Base-by-base conservation (phyloP, 2,797 vertebrate genomes). In the Bradypus variegatus region DNA sequence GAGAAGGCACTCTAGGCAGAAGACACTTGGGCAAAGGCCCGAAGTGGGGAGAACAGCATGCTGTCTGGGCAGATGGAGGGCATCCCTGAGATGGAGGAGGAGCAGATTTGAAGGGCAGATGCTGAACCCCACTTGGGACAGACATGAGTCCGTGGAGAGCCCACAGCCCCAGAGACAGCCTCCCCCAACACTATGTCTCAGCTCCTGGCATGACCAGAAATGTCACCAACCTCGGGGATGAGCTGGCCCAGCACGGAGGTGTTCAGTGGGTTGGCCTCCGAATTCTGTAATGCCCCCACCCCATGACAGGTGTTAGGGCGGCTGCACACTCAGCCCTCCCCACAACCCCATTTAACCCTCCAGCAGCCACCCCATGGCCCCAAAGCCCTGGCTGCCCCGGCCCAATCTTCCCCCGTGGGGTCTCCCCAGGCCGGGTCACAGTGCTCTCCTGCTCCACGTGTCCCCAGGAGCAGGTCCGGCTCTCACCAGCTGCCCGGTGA, bases 401-500 rank as follows among this genome's bases (percentile, higher is more conserved):
- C 58, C 15, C 0, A 1, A 36, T 10, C 11, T 29, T 19, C 41
- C 31, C 25, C 79, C 7, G 15, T 15, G 14, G 53, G 14, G 33
- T 50, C 58, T 70, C 72, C 88, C 33, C 5, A 33, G 60, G 21
- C 69, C 64, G 72, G 75, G 21, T 9, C 38, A 2, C 12, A 7
- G 13, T 25, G 50, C 1, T 2, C 6, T 3, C 41, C 58, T 45
- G 15, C 33, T 23, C 83, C 48, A 4, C 1, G 0, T 3, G 10
- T 36, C 77, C 36, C 5, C 9, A 31, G 36, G 9, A 10, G 45
- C 53, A 50, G 83, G 36, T 3, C 72, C 7, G 6, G 50, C 55
- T 50, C 96, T 96, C 87, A 97, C 96, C 96, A 94, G 88, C 55
- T 95, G 58, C 10, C 94, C 91, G 0, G 94, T 95, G 85, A 96